A percentile compares a stretch with the other conserved stretches of the same genome.
These are phyloP conservation scores for Hybos culiciformis DNA, from an alignment of 2,888 invertebrate genomes.

Conservation along the genomic window DNA sequence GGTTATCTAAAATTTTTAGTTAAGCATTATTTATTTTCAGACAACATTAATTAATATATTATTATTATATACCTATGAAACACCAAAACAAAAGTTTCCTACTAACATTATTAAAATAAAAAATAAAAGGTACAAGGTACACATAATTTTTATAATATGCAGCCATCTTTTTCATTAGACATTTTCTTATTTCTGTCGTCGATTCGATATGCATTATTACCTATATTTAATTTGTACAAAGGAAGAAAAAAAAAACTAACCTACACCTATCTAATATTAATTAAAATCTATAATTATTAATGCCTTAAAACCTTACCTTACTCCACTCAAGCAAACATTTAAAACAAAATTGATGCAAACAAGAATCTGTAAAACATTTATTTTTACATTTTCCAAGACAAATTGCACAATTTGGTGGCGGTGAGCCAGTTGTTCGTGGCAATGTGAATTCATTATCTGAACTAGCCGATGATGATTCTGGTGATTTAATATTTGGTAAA, in stretches of 20 bases:
- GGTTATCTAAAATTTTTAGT: too few species aligned
- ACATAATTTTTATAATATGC: too few species aligned
- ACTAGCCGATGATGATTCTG: constrained; percentile 29
- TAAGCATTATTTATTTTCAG: not conserved
- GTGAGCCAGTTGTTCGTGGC: constrained; percentile 44
- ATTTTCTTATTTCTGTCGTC: too few species aligned
- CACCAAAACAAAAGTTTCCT: too few species aligned
- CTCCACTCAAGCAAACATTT: constrained; percentile 88
- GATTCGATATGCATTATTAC: too few species aligned
- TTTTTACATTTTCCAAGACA: constrained; percentile 76
- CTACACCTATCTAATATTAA: not conserved
- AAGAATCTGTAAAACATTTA: constrained; percentile 83
- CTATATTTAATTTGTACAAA: constrained; percentile 9
- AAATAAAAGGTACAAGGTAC: too few species aligned
- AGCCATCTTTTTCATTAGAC: too few species aligned
- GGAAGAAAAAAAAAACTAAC: constrained; percentile 12
- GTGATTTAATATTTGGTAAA: constrained; percentile 10
- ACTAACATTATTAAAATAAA: too few species aligned
- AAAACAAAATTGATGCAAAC: constrained; percentile 90
- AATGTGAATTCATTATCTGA: constrained; percentile 38
- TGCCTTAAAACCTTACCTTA: constrained; percentile 45
- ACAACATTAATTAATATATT: too few species aligned
- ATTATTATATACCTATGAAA: too few species aligned
- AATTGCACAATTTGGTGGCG: constrained; percentile 84
- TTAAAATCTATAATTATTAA: not conserved